Conservation (phyloP, 2,113 vertebrate genomes). For the Tinamus guttatus region DNA sequence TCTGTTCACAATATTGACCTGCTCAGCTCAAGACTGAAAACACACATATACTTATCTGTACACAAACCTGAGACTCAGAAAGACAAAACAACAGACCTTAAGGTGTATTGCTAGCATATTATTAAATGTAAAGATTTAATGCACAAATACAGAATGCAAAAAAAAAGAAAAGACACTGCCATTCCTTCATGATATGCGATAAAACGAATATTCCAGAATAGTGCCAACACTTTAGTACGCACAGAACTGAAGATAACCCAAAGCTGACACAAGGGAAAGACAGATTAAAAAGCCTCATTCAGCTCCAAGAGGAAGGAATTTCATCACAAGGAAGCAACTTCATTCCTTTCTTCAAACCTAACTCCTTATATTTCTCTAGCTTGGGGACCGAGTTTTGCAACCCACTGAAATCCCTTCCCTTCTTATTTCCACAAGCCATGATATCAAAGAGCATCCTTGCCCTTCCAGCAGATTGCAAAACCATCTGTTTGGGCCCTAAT, state of each 20-base stretch:
- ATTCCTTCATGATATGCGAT: neutral
- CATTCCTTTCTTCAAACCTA: neutral
- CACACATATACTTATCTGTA: rapidly evolving
- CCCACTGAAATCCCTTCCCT: neutral
- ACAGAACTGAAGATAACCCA: neutral
- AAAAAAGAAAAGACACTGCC: neutral
- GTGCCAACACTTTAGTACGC: neutral
- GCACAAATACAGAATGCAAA: neutral
- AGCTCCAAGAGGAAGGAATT: neutral
- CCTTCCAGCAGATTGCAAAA: neutral
- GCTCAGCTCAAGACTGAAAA: neutral
- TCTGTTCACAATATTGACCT: neutral
- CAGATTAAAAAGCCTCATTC: neutral
- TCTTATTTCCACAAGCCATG: neutral
- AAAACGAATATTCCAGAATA: neutral
- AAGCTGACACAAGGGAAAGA: neutral
- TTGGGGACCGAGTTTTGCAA: neutral
- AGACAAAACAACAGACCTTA: rapidly evolving
- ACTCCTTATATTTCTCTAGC: neutral
- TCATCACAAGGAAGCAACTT: neutral
- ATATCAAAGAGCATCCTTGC: neutral
- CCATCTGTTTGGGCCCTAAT: neutral
- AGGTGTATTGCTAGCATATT: neutral
- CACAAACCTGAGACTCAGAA: neutral
- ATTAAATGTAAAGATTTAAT: neutral